These are phyloP conservation scores for Dusona sp. DNA, from an alignment of 2,888 invertebrate genomes.

Conservation along the genomic window DNA sequence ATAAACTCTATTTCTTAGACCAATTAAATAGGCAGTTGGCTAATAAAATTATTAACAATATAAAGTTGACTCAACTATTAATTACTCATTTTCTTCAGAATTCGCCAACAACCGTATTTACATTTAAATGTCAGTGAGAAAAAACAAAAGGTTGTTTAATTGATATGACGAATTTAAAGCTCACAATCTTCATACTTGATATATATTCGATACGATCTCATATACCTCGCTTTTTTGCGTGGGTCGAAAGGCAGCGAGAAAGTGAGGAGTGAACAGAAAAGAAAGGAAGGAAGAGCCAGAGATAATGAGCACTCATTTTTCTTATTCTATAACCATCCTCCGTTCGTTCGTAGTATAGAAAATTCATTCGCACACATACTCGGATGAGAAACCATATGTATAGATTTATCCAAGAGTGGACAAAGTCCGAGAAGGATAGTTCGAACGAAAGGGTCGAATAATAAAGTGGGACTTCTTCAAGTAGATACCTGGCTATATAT, in stretches of 20 bases:
- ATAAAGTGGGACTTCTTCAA: conserved; percentile 55
- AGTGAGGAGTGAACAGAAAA: not conserved
- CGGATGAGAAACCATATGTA: not conserved
- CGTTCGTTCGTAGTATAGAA: conserved; percentile 8
- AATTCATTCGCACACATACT: conserved; percentile 41
- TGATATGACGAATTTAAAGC: not conserved
- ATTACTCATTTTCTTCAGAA: not conserved
- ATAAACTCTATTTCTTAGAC: not conserved
- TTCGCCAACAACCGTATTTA: not conserved
- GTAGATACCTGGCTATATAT: conserved; percentile 49
- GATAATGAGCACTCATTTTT: conserved; percentile 3
- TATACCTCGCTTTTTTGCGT: not conserved
- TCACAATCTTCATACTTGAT: not conserved
- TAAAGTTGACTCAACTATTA: not conserved
- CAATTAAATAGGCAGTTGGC: not conserved
- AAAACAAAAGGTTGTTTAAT: not conserved
- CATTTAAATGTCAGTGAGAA: not conserved
- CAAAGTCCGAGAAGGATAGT: conserved; percentile 66
- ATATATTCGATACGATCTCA: not conserved
- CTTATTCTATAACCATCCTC: conserved; percentile 12
- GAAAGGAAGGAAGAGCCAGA: not conserved
- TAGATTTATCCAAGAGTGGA: conserved; percentile 33
- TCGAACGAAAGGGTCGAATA: conserved; percentile 60
- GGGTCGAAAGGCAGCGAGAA: not conserved
- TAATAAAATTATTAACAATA: not conserved